Percentiles rank a stretch among this genome's conserved stretches.
These are phyloP conservation scores for Cistogaster globosa DNA, from an alignment of 2,888 invertebrate genomes.

Conservation along the genomic window DNA sequence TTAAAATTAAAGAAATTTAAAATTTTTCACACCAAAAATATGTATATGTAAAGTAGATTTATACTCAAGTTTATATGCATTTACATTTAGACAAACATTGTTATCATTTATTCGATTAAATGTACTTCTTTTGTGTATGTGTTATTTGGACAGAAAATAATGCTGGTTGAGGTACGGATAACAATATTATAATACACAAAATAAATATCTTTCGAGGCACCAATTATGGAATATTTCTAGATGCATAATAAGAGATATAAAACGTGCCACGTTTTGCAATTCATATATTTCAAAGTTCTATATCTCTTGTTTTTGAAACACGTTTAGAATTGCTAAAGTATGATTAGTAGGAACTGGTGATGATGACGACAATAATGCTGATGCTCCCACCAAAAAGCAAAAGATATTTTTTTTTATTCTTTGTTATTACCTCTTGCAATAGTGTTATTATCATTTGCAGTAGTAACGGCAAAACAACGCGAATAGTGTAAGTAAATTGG, in stretches of 20 bases:
- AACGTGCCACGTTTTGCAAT: conserved; percentile 83
- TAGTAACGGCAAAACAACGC: conserved; percentile 25
- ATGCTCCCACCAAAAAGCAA: conserved; percentile 33
- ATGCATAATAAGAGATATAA: conserved; percentile 82
- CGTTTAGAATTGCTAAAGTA: conserved; percentile 82
- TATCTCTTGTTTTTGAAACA: conserved; percentile 76
- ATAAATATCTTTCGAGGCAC: conserved; percentile 21
- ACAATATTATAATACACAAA: neutral
- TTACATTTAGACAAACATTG: no score
- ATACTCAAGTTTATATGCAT: no score
- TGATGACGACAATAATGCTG: conserved; percentile 40
- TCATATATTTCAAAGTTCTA: conserved; percentile 80
- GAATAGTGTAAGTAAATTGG: conserved; percentile 63
- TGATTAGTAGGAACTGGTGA: conserved; percentile 76
- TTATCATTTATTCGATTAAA: no score
- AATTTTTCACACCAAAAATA: no score
- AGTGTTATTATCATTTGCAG: conserved; percentile 8
- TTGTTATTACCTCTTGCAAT: conserved; percentile 36
- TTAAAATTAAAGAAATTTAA: no score
- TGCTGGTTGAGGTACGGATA: neutral
- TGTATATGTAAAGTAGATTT: no score
- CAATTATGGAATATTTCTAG: conserved; percentile 77
- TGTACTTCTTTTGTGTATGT: no score
- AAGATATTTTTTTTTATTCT: conserved; percentile 59
- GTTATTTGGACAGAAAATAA: no score